phyloP scores from a whole-genome alignment of 2,113 vertebrate genomes.

The Brienomyrus longianalis region DNA sequence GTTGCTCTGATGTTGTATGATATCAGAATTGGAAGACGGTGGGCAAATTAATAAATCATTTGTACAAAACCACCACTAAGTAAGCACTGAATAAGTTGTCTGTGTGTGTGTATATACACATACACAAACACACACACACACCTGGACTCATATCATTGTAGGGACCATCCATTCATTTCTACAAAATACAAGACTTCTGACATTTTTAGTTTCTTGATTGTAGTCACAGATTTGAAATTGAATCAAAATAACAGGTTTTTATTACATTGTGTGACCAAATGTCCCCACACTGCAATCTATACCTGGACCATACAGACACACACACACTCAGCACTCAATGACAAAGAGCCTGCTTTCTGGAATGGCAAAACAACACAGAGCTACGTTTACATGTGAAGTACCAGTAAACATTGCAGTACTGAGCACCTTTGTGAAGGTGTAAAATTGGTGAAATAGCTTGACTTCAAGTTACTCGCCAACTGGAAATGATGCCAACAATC shows the following conservation, averaged over 20 bases:
- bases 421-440: not conserved
- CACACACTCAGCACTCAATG: not conserved
- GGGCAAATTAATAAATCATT: not conserved
- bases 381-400: not conserved
- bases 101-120: too few species aligned
- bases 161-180: too few species aligned
- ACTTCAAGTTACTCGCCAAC: not conserved
- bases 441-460: not conserved
- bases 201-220: too few species aligned
- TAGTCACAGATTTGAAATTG: too few species aligned
- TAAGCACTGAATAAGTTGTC: not conserved
- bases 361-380: not conserved
- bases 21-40: not conserved
- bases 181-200: not conserved
- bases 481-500: not conserved
- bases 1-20: not conserved
- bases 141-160: too few species aligned
- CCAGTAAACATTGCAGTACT: not conserved
- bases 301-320: not conserved
- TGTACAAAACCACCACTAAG: not conserved
- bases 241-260: too few species aligned
- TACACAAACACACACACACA: not conserved
- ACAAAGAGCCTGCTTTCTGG: not conserved
- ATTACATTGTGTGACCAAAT: too few species aligned
- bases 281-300: too few species aligned